Evolutionary conservation across 2,113 vertebrate genomes (phyloP).

Genomic region (Aythya baeri): DNA sequence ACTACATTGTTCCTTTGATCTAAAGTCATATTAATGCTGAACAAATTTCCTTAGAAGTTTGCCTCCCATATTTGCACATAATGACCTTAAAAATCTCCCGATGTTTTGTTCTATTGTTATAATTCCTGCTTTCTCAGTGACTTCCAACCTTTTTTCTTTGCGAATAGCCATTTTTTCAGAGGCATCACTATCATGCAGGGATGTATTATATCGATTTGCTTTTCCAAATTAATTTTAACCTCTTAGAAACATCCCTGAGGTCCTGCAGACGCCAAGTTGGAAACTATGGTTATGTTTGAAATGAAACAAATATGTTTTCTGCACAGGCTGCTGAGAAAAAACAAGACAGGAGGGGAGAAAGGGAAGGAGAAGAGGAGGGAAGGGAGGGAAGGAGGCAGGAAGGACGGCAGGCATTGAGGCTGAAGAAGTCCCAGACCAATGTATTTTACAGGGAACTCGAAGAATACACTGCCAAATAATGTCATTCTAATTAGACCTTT

Average conservation of each 20-base stretch:
- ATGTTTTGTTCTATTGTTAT: neutral
- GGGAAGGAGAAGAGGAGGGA: neutral
- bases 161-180: neutral
- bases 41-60: neutral
- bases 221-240: neutral
- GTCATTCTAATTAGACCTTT: neutral
- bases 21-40: neutral
- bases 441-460: neutral
- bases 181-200: neutral
- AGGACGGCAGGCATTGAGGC: neutral
- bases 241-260: neutral
- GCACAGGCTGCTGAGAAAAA: neutral
- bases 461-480: neutral
- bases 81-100: neutral
- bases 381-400: accelerated
- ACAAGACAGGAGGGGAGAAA: neutral
- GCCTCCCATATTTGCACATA: neutral
- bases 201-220: neutral
- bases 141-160: neutral
- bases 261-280: neutral
- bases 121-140: neutral
- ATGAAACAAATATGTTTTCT: neutral
- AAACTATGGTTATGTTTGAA: neutral
- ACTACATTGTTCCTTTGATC: neutral
- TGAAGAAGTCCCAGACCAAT: neutral